These are phyloP conservation scores for Vultur gryphus DNA, from an alignment of 2,797 vertebrate genomes.

Conservation along the genomic window DNA sequence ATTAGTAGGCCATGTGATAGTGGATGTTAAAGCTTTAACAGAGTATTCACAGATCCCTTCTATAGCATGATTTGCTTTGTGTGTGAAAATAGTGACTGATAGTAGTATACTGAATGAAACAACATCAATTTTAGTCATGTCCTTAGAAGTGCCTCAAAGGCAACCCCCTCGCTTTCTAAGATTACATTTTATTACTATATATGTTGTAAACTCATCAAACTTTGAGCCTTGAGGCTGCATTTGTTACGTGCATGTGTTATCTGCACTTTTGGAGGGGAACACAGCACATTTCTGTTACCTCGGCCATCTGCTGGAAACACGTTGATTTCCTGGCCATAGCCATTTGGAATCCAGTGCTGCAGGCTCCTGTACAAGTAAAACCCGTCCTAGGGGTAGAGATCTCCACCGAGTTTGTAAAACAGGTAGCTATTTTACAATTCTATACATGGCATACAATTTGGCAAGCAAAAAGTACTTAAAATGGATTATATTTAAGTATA, in stretches of 20 bases:
- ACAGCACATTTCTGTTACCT: neutral
- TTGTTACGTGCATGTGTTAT: neutral
- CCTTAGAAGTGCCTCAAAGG: neutral
- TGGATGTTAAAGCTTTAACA: neutral
- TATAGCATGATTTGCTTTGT: neutral
- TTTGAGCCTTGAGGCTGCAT: neutral
- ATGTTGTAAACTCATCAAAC: neutral
- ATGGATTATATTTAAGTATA: neutral
- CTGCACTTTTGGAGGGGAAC: neutral
- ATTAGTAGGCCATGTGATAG: neutral
- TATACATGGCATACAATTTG: neutral
- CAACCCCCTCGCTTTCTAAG: neutral
- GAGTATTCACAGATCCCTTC: neutral
- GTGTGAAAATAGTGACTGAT: neutral
- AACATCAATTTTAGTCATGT: neutral
- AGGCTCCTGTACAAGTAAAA: neutral
- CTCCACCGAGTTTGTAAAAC: neutral
- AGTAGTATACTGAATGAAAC: neutral
- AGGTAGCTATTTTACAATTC: neutral
- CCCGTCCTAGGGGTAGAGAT: neutral
- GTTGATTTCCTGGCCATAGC: neutral
- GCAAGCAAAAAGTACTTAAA: slow-evolving; percentile 27
- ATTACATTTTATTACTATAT: neutral
- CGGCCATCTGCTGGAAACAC: neutral
- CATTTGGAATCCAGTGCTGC: neutral